Conservation (phyloP, 1,140 invertebrate species). For the Globodera ellingtonae region DNA sequence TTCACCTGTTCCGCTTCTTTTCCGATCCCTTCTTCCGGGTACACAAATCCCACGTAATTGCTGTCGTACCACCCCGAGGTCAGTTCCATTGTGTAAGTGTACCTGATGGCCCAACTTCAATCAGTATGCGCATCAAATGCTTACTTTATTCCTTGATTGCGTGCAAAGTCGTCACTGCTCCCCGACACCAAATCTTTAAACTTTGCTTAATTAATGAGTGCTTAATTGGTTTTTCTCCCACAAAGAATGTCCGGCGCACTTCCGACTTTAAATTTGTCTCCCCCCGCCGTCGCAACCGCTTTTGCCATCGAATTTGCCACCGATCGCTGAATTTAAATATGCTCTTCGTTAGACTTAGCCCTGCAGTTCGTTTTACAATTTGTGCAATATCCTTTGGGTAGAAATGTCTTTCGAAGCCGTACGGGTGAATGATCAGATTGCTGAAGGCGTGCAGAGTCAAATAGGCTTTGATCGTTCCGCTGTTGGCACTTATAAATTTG, state of each 20-base stretch:
- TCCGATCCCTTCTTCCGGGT: conserved; percentile 31
- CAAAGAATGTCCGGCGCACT: conserved; percentile 53
- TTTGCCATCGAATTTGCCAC: conserved; percentile 44
- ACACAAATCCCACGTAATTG: conserved; percentile 32
- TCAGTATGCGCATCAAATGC: neutral
- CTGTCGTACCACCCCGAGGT: conserved; percentile 26
- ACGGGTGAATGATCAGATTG: conserved; percentile 67
- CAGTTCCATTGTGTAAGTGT: conserved; percentile 67
- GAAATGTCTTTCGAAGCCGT: conserved; percentile 65
- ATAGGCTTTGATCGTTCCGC: conserved; percentile 49
- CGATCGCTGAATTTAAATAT: conserved; percentile 32
- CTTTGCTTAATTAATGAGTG: neutral
- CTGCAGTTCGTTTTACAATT: conserved; percentile 38
- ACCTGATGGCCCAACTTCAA: conserved; percentile 50
- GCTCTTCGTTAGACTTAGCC: neutral
- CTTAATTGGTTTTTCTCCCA: conserved; percentile 27
- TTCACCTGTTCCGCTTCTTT: conserved; percentile 18
- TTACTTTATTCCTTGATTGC: conserved; percentile 61
- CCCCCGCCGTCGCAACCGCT: conserved; percentile 42
- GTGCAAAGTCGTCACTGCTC: conserved; percentile 64
- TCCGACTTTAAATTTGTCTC: conserved; percentile 45
- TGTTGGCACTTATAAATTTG: conserved; percentile 38
- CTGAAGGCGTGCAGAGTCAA: conserved; percentile 60
- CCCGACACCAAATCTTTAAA: conserved; percentile 55
- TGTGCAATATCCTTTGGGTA: conserved; percentile 63